Conservation (phyloP, 2,113 vertebrate species). For the Ginglymostoma cirratum region DNA sequence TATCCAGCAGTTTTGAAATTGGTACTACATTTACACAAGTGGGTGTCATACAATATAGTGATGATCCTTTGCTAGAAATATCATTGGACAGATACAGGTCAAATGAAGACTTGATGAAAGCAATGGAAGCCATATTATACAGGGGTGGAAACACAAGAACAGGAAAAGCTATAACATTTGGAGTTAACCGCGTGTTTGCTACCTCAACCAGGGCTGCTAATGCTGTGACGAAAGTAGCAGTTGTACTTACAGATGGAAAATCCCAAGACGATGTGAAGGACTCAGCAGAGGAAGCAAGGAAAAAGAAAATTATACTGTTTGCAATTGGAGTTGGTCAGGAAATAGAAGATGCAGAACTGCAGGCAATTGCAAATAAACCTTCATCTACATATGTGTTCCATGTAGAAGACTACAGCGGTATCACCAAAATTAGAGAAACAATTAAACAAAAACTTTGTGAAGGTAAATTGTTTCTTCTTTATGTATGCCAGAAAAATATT, state of each 20-base stretch:
- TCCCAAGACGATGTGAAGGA: constrained; percentile 89
- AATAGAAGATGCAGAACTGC: constrained; percentile 78
- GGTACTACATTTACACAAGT: constrained; percentile 91
- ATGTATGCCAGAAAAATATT: neutral
- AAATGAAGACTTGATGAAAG: constrained; percentile 65
- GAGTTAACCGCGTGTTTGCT: constrained; percentile 80
- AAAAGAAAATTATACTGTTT: constrained; percentile 83
- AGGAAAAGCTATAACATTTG: constrained; percentile 85
- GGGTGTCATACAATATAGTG: constrained; percentile 92
- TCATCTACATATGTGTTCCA: constrained; percentile 86
- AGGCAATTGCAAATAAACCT: constrained; percentile 88
- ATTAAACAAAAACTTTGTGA: constrained; percentile 97
- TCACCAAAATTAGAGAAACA: constrained; percentile 88
- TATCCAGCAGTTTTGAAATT: constrained; percentile 87
- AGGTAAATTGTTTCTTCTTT: constrained; percentile 60
- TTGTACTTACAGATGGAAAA: constrained; percentile 91
- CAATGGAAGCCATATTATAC: constrained; percentile 80
- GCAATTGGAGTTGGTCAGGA: constrained; percentile 88
- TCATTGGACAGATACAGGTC: constrained; percentile 73
- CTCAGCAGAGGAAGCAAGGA: constrained; percentile 79
- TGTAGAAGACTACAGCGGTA: constrained; percentile 90
- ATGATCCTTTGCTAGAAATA: constrained; percentile 82
- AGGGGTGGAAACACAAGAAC: constrained; percentile 90
- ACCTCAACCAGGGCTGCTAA: constrained; percentile 73
- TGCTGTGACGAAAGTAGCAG: constrained; percentile 80